Evolutionary conservation across 2,888 invertebrate species (phyloP), one percentile per base, ranked within the genome.

Genomic region (Lycocerus yunnanus): DNA sequence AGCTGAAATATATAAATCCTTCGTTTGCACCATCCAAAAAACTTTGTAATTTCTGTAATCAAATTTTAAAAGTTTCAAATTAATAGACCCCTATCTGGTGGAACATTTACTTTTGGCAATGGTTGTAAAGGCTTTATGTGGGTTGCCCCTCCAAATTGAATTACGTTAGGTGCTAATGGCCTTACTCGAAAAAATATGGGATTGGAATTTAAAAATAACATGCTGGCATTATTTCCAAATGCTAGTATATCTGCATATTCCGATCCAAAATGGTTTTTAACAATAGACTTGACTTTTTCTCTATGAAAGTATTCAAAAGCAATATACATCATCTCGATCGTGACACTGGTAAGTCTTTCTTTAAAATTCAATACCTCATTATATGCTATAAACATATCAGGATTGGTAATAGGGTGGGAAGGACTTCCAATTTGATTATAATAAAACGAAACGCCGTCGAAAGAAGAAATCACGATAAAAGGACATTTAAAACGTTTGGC

Each of bases 401-500:
- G 85, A 15, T 83, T 83, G 11, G 84, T 72, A n/a, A 86, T 66
- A 1, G 86, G 85, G 79, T 85, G 83, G 1, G 80, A 74, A 1
- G 83, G 18, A 63, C 20, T 63, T 0, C 85, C 86, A 10, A 84
- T 76, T 2, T 81, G 71, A 11, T 83, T 81, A 67, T 85, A 84
- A 16, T 78, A 81, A 66, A 80, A 80, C 4, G 79, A 58, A 4
- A 79, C 78, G 13, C 80, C 80, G 66, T 84, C 85, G 63, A n/a
- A 16, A 14, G 61, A 63, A 18, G 13, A 8, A 16, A 87, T 72
- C 4, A 82, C 84, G 58, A 86, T 84, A 18, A 84, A 79, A 0
- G 86, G 86, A 74, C 83, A 82, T 14, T 84, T 78, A 70, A 85
- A 86, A 68, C 80, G 80, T 79, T 84, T 81, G 15, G 81, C 79